A percentile compares a stretch with the other conserved stretches of the same genome.
Evolutionary conservation across 2,797 vertebrate species (phyloP).

Genomic region (Enoplosus armatus): DNA sequence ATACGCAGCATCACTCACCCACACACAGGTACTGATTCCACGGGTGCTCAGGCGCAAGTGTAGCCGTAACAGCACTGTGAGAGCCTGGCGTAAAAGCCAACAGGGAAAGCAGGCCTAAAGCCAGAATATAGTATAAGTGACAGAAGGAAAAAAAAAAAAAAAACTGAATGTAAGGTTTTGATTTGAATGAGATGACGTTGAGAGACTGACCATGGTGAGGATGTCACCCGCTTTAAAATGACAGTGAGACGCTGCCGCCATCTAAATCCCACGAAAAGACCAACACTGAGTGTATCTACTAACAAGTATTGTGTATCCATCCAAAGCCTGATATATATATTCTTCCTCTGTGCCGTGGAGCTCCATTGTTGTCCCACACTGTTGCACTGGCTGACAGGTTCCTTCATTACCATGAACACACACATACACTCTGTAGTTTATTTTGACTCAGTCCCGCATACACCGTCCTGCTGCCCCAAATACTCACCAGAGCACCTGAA

Average conservation of each 20-base stretch:
- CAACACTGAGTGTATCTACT: neutral
- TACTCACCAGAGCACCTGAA: neutral
- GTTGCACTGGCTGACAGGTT: neutral
- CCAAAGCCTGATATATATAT: too few species aligned
- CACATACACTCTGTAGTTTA: neutral
- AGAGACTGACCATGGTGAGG: neutral
- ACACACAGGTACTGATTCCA: slow-evolving; percentile 14
- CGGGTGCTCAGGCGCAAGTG: neutral
- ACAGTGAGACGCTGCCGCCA: neutral
- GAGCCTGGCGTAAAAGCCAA: slow-evolving; percentile 15
- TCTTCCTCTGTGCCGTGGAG: neutral
- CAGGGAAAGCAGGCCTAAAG: neutral
- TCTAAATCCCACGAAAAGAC: neutral
- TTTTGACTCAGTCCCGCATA: neutral
- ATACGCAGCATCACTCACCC: slow-evolving; percentile 18
- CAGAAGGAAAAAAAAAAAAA: slow-evolving; percentile 1
- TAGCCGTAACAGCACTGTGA: slow-evolving; percentile 2
- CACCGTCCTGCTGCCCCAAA: neutral
- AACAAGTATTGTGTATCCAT: neutral
- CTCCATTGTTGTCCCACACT: neutral
- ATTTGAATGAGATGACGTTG: slow-evolving; percentile 18
- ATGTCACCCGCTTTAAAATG: neutral
- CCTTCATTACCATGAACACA: neutral
- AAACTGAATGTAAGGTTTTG: slow-evolving; percentile 4
- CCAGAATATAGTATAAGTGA: slow-evolving; percentile 19